These are phyloP conservation scores for Andricus quercusramuli DNA, from an alignment of 2,888 invertebrate genomes.

Conservation along the genomic window DNA sequence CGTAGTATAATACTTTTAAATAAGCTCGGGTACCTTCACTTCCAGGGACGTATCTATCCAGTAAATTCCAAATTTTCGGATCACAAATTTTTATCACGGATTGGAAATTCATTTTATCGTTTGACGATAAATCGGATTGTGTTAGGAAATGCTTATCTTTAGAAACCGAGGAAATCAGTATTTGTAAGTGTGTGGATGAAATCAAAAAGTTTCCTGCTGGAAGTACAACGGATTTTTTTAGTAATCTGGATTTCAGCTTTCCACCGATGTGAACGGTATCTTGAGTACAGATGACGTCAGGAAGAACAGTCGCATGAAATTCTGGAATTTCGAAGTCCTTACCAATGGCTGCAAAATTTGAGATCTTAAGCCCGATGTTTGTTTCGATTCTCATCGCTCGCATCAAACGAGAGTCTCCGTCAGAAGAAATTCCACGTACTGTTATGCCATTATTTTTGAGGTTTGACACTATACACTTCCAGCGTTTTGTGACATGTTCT, in stretches of 20 bases:
- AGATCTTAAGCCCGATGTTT: constrained; percentile 42
- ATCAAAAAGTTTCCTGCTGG: constrained; percentile 48
- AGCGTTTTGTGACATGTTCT: neutral
- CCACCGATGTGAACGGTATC: constrained; percentile 60
- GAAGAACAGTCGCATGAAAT: constrained; percentile 21
- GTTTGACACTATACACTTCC: too few species aligned
- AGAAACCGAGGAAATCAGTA: neutral
- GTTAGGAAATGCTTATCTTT: constrained; percentile 24
- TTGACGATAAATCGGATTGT: neutral
- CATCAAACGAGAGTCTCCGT: constrained; percentile 58
- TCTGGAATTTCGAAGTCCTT: constrained; percentile 29
- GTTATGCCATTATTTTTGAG: constrained; percentile 23
- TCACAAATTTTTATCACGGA: constrained; percentile 53
- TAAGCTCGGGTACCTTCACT: constrained; percentile 39
- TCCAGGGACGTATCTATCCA: constrained; percentile 50
- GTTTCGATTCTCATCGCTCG: constrained; percentile 55
- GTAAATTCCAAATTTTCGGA: constrained; percentile 48
- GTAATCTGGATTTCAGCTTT: constrained; percentile 57
- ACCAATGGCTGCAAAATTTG: constrained; percentile 41
- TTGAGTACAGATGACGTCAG: constrained; percentile 47
- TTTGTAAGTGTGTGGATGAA: constrained; percentile 12
- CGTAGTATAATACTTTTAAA: neutral
- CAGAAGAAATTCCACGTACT: constrained; percentile 55
- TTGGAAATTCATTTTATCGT: too few species aligned
- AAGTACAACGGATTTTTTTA: constrained; percentile 53